Percentiles rank a stretch among this genome's conserved stretches.
Conservation (phyloP, 2,888 invertebrate genomes). For the Diaphora mendica region DNA sequence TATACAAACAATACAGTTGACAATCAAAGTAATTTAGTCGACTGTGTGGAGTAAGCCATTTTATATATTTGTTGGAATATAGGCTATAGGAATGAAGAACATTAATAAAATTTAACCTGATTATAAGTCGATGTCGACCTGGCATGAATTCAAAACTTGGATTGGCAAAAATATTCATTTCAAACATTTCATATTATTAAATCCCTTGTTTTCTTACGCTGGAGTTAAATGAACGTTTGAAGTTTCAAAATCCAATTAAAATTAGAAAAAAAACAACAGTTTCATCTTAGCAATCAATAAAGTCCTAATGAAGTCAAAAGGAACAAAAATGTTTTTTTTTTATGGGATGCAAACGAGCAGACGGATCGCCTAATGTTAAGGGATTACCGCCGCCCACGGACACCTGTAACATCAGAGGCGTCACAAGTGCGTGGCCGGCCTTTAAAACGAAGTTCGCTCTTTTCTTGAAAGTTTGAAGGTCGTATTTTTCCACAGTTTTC, state of each 20-base stretch:
- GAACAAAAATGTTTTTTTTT: background rate
- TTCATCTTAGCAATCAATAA: background rate
- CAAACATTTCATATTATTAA: background rate
- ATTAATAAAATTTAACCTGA: background rate
- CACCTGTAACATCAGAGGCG: too few relatives aligned
- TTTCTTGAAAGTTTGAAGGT: too few relatives aligned
- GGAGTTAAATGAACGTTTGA: too few relatives aligned
- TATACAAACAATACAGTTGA: conserved; percentile 14
- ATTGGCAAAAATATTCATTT: background rate
- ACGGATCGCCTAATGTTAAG: too few relatives aligned
- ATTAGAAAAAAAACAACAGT: background rate
- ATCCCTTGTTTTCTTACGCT: background rate
- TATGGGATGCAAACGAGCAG: too few relatives aligned
- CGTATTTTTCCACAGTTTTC: too few relatives aligned
- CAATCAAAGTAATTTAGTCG: background rate
- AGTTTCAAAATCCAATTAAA: background rate
- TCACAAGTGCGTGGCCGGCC: too few relatives aligned
- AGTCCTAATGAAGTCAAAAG: background rate
- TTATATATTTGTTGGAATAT: background rate
- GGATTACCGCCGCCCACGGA: too few relatives aligned
- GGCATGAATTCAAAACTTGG: background rate
- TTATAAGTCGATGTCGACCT: background rate
- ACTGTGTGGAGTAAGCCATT: background rate
- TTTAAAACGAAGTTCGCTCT: too few relatives aligned
- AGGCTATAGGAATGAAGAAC: background rate